Percentiles rank a stretch among this genome's conserved stretches.
Evolutionary conservation across 2,888 invertebrate species (phyloP).

Genomic region (Congeria kusceri): DNA sequence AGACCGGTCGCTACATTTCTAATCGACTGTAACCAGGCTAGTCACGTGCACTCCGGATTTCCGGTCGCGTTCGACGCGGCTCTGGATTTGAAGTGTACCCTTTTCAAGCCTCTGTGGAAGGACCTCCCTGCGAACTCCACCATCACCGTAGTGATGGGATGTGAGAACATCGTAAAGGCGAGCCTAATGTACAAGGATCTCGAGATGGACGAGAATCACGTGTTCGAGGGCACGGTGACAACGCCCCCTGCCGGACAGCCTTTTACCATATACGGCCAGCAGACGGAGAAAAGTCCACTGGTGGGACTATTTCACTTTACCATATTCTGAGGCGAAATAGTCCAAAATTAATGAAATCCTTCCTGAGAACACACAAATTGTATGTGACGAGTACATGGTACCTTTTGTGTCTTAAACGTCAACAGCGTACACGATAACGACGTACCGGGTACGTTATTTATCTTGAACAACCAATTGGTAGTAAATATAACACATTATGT

Average conservation of each 20-base stretch:
- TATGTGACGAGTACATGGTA: too few species aligned
- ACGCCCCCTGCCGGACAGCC: constrained; percentile 61
- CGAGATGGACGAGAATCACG: constrained; percentile 44
- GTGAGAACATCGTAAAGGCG: constrained; percentile 38
- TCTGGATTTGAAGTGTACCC: constrained; percentile 49
- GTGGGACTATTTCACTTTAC: constrained; percentile 58
- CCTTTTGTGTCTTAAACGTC: too few species aligned
- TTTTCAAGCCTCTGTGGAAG: constrained; percentile 61
- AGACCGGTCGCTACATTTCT: constrained; percentile 62
- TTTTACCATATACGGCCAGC: constrained; percentile 60
- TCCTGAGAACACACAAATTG: too few species aligned
- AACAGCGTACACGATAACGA: too few species aligned
- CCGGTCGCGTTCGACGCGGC: constrained; percentile 62
- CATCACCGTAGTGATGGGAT: constrained; percentile 48
- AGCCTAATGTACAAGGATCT: constrained; percentile 42
- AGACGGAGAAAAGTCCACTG: constrained; percentile 28
- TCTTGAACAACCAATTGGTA: too few species aligned
- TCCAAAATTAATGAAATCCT: too few species aligned
- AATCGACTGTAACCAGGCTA: constrained; percentile 53
- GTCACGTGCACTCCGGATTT: constrained; percentile 62
- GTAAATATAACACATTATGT: too few species aligned
- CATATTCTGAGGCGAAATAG: constrained; percentile 36
- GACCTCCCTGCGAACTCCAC: constrained; percentile 60
- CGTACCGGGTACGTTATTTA: too few species aligned
- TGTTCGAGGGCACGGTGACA: constrained; percentile 56